phyloP scores from a whole-genome alignment of 2,113 vertebrate species.

The Ceyx margarethae region DNA sequence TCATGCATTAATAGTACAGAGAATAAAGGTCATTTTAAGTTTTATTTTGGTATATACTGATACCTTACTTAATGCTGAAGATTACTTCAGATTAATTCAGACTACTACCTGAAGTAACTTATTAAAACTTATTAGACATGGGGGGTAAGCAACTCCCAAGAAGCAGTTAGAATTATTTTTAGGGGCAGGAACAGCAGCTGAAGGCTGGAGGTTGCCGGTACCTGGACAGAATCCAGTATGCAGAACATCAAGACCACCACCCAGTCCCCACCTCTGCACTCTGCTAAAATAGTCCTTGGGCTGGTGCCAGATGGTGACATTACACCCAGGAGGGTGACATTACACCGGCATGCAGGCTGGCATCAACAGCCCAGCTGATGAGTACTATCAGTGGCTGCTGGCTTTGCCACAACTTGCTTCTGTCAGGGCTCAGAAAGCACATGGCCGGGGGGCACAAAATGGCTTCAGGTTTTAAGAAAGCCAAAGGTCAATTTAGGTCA shows the following conservation, averaged over 20 bases:
- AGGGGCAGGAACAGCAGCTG: conserved; percentile 43
- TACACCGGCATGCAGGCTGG: conserved; percentile 10
- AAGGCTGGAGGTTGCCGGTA: conserved; percentile 5
- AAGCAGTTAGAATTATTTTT: conserved; percentile 44
- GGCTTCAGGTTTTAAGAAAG: conserved; percentile 31
- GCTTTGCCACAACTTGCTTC: background rate
- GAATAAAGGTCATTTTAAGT: background rate
- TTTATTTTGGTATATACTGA: background rate
- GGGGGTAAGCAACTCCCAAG: background rate
- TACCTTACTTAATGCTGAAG: background rate
- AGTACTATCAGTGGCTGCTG: conserved; percentile 18
- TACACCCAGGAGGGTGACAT: conserved; percentile 27
- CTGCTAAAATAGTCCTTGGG: conserved; percentile 50
- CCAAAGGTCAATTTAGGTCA: conserved; percentile 26
- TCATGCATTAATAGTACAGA: background rate
- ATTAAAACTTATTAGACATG: background rate
- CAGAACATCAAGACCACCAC: conserved; percentile 11
- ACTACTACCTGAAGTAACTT: background rate
- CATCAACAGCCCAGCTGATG: conserved; percentile 25
- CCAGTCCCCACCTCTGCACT: conserved; percentile 25
- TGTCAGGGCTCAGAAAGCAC: conserved; percentile 7
- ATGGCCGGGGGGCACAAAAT: background rate
- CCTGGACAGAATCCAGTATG: conserved; percentile 52
- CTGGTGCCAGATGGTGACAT: conserved; percentile 47
- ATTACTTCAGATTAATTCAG: background rate